phyloP scores from a whole-genome alignment of 2,888 invertebrate genomes.

The Gastracanthus pulcherrimus region DNA sequence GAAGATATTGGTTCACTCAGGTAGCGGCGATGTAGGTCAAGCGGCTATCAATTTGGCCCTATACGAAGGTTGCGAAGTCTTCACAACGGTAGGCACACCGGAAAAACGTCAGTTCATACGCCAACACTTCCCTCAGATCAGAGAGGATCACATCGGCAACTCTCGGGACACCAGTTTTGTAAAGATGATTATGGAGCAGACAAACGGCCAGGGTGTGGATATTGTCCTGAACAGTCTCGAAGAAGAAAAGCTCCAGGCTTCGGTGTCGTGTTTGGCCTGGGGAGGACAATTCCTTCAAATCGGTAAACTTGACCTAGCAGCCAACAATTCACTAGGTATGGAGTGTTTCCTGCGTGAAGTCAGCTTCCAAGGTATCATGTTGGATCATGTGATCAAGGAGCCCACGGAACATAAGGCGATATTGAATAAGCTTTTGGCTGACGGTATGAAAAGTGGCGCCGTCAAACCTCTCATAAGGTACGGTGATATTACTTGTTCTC shows the following conservation, averaged over 20 bases:
- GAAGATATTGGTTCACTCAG: conserved; percentile 77
- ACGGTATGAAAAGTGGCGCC: conserved; percentile 83
- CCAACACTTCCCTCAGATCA: conserved; percentile 79
- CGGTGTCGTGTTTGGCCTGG: conserved; percentile 81
- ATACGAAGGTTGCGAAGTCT: conserved; percentile 80
- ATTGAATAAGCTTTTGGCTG: conserved; percentile 79
- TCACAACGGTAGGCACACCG: conserved; percentile 81
- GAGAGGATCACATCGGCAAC: conserved; percentile 87
- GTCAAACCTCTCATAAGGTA: conserved; percentile 82
- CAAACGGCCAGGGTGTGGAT: conserved; percentile 93
- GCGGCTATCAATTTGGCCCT: conserved; percentile 84
- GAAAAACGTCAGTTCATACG: conserved; percentile 81
- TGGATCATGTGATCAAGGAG: conserved; percentile 83
- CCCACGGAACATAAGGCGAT: conserved; percentile 78
- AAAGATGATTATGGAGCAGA: conserved; percentile 87
- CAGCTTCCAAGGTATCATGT: conserved; percentile 87
- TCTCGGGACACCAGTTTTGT: conserved; percentile 94
- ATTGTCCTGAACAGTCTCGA: conserved; percentile 94
- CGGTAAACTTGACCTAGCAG: conserved; percentile 89
- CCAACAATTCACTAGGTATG: conserved; percentile 83
- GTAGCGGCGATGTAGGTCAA: conserved; percentile 83
- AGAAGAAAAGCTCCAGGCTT: conserved; percentile 92
- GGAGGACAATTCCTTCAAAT: conserved; percentile 90
- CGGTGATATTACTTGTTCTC: neutral
- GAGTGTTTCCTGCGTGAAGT: conserved; percentile 85